Base-by-base conservation (phyloP, 92 coral and sea anemone species). In the Virgularia gustaviana region DNA sequence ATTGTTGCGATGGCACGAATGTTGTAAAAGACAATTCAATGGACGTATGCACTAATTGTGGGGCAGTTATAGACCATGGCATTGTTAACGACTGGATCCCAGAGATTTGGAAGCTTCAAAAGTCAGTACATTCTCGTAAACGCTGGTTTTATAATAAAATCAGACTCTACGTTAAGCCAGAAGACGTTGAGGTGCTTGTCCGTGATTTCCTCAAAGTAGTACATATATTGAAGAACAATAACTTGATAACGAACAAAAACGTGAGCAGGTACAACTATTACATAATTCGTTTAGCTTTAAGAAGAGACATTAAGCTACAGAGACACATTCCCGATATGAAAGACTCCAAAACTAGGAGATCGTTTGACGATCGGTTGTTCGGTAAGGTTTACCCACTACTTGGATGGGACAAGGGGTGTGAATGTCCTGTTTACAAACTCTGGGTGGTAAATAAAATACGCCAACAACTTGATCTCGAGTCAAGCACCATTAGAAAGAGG, bases 401-500 rank as follows among this genome's bases (percentile, higher is more conserved):
- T 11, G 60, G 60, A 18, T 54, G 31, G 31, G 1, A 18, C 9
- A 22, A 4, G 2, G 7, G 9, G 6, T 18, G 60, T 18, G 20
- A 43, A 4, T 54, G 60, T 5, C 2, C 31, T n/a, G 24, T 2
- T 20, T 54, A 54, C 51, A 33, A 56, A 56, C 54, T 18, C 34
- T n/a, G n/a, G n/a, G n/a, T n/a, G n/a, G n/a, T n/a, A n/a, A 1
- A 76, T 76, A 0, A 77, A 77, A 54, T 27, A 67, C 57, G 65
- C 68, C 42, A 55, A 77, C 18, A 65, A 20, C 12, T 67, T 65
- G 3, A 77, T 77, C 66, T 35, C 0, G 20, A 43, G 42, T 27
- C 25, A 34, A 67, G 55, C 77, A 0, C n/a, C n/a, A n/a, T n/a
- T n/a, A n/a, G n/a, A n/a, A n/a, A n/a, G n/a, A n/a, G n/a, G n/a